These are phyloP conservation scores for Cenopis cana DNA, from an alignment of 2,888 invertebrate species.

Conservation along the genomic window DNA sequence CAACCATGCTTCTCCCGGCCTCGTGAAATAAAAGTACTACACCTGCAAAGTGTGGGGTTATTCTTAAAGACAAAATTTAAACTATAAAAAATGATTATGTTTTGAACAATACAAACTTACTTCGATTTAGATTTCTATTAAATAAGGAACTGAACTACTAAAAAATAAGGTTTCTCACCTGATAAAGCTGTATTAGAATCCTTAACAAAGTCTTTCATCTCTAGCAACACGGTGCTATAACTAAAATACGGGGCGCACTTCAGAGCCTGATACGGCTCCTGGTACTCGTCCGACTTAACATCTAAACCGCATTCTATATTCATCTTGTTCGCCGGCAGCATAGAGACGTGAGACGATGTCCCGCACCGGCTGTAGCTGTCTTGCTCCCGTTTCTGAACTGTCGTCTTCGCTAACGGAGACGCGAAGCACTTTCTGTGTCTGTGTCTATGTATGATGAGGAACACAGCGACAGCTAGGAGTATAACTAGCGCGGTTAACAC, in stretches of 20 bases:
- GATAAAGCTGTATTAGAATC: slow-evolving; percentile 73
- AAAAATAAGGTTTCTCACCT: slow-evolving; percentile 58
- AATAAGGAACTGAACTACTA: no score
- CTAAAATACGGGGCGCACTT: slow-evolving; percentile 91
- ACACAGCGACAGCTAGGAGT: slow-evolving; percentile 89
- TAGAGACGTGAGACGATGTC: slow-evolving; percentile 77
- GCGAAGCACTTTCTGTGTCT: slow-evolving; percentile 90
- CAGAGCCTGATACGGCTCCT: slow-evolving; percentile 91
- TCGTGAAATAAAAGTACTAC: no score
- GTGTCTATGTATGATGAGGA: slow-evolving; percentile 89
- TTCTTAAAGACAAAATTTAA: no score
- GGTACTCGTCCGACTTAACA: slow-evolving; percentile 89
- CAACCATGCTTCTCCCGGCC: no score
- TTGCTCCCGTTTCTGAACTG: slow-evolving; percentile 72
- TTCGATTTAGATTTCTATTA: no score
- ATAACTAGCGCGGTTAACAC: slow-evolving; percentile 90
- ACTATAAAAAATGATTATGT: no score
- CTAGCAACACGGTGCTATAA: slow-evolving; percentile 90
- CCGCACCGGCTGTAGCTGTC: slow-evolving; percentile 86
- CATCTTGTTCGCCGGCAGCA: slow-evolving; percentile 82
- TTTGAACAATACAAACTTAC: no score
- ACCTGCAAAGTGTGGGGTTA: no score
- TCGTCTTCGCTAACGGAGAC: slow-evolving; percentile 86
- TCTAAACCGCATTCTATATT: slow-evolving; percentile 85
- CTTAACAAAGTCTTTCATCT: slow-evolving; percentile 89